A percentile compares a stretch with the other conserved stretches of the same genome.
phyloP scores from a whole-genome alignment of 2,797 vertebrate species.

The Alauda arvensis region DNA sequence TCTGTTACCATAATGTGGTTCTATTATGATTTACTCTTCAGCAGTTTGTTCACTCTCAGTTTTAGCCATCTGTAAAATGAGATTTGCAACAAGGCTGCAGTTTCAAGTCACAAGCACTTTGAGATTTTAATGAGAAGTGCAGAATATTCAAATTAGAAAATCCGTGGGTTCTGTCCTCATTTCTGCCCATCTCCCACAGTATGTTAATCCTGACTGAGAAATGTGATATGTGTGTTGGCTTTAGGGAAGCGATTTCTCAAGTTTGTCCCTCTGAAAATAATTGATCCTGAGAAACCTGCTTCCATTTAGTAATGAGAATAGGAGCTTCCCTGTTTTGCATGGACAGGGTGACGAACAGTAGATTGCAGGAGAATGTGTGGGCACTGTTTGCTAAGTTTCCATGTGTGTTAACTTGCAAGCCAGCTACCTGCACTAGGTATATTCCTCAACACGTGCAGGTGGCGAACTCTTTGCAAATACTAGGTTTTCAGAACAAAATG shows the following conservation, averaged over 20 bases:
- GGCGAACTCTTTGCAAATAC: rapidly evolving
- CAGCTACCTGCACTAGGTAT: neutral
- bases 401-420: neutral
- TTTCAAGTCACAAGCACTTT: neutral
- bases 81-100: neutral
- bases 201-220: neutral
- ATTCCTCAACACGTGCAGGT: neutral
- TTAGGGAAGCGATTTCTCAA: neutral
- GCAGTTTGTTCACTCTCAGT: neutral
- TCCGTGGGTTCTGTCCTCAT: neutral
- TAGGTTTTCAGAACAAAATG: neutral
- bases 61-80: neutral
- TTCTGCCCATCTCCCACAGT: neutral
- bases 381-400: neutral
- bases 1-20: neutral
- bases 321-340: neutral
- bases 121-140: neutral
- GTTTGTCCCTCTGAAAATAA: neutral
- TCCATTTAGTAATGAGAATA: neutral
- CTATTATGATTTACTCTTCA: neutral
- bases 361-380: neutral
- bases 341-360: neutral
- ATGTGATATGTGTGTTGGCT: neutral
- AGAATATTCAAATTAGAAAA: neutral
- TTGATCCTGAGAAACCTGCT: neutral